Evolutionary conservation across 2,888 invertebrate genomes (phyloP).

Genomic region (Dasypolia templi): DNA sequence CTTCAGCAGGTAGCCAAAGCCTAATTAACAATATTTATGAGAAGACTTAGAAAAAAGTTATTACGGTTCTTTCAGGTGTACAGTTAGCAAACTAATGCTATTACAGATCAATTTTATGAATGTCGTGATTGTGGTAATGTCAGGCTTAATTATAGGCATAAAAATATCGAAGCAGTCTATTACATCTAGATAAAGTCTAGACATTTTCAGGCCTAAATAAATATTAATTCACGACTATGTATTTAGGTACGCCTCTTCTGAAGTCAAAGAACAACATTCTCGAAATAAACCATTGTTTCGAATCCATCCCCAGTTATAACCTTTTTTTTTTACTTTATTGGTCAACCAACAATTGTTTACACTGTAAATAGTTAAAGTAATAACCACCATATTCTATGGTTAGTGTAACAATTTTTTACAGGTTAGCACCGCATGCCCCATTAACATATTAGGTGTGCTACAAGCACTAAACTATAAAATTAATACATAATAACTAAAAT

Average conservation of each 20-base stretch:
- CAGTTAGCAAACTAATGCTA: neutral
- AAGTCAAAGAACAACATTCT: constrained; percentile 17
- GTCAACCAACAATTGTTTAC: too few species aligned
- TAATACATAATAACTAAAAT: too few species aligned
- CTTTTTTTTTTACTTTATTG: too few species aligned
- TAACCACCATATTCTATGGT: too few species aligned
- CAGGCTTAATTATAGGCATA: neutral
- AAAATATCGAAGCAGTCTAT: constrained; percentile 4
- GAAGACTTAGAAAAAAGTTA: constrained; percentile 13
- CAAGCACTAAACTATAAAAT: too few species aligned
- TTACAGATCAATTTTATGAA: constrained; percentile 1
- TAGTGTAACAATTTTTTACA: too few species aligned
- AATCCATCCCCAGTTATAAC: constrained; percentile 7
- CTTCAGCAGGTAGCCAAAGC: constrained; percentile 18
- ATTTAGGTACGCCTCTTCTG: neutral
- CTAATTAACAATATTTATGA: constrained; percentile 33
- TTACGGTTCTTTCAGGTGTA: neutral
- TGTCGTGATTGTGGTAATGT: neutral
- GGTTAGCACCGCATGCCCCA: too few species aligned
- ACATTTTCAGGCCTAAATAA: constrained; percentile 5
- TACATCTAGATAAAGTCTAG: neutral
- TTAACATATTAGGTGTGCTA: too few species aligned
- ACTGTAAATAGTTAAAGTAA: too few species aligned
- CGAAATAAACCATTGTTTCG: constrained; percentile 24
- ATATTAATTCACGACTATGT: constrained; percentile 2